Evolutionary conservation across 2,888 invertebrate genomes (phyloP), one percentile per base, ranked within the genome.

Genomic region (Aporophyla nigra): DNA sequence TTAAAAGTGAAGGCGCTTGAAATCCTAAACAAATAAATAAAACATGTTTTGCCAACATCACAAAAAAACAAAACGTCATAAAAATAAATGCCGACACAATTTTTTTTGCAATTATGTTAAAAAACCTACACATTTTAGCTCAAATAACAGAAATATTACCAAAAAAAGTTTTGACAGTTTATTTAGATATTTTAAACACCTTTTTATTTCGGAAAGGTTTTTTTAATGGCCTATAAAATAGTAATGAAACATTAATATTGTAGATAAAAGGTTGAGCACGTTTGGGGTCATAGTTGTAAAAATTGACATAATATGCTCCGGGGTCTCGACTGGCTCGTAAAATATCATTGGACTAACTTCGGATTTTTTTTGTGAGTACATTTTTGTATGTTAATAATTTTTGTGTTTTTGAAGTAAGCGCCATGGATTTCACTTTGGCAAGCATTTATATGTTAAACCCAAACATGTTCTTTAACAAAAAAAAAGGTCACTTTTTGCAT

Each of bases 291-390:
- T 87, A 90, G 93, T 90, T 88, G 89, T 93, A 93, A 94, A 94
- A 93, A 90, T 91, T 90, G 91, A 90, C 92, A 89, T 92, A 91
- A 91, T 92, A 91, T 89, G 89, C 90, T 88, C 86, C 76, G 84
- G 86, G 86, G 82, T 83, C 88, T 85, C 87, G 62, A 74, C 58
- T 72, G 82, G 67, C 78, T 87, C 88, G 86, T 93, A 93, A 93
- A 93, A 86, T 87, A 87, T 84, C 84, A 87, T 89, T 87, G 87
- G 84, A 91, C 92, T 82, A 91, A 91, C 91, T 89, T 86, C 68
- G 71, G 78, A 82, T 74, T 79, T 85, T 85, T 76, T 81, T 77
- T 67, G 49, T 85, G 84, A 87, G 79, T 88, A 87, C 86, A 84
- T 88, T 89, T 91, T 89, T 89, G n/a, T n/a, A 33, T 33, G 33